phyloP scores from a whole-genome alignment of 2,888 invertebrate species.

The Amorpha juglandis region DNA sequence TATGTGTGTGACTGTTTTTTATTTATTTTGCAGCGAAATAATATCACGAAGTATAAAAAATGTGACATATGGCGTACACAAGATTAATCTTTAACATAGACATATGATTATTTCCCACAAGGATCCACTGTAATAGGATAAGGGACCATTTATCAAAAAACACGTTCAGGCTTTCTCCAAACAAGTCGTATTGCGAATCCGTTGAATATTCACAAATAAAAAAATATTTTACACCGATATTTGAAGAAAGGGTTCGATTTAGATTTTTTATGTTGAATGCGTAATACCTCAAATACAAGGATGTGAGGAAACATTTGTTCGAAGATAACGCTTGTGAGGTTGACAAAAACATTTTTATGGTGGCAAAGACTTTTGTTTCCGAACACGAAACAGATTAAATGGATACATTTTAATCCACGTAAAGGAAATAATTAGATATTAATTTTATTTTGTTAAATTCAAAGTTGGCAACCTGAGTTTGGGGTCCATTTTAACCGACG shows the following conservation, averaged over 20 bases:
- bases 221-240: conserved; percentile 17
- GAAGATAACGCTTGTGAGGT: background rate
- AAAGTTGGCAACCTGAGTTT: too few relatives aligned
- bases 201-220: background rate
- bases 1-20: too few relatives aligned
- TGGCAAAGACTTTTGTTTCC: too few relatives aligned
- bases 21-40: too few relatives aligned
- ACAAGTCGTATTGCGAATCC: conserved; percentile 7
- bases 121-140: conserved; percentile 19
- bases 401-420: too few relatives aligned
- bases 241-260: conserved; percentile 8
- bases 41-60: background rate
- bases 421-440: too few relatives aligned
- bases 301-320: background rate
- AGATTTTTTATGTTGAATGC: conserved; percentile 7
- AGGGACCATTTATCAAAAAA: conserved; percentile 26
- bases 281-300: background rate
- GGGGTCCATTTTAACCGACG: too few relatives aligned
- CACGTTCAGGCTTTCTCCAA: conserved; percentile 8
- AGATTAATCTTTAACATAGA: background rate
- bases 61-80: background rate
- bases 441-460: too few relatives aligned
- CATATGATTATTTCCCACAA: conserved; percentile 23
- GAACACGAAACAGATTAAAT: too few relatives aligned
- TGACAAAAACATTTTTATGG: too few relatives aligned